Base-by-base conservation (phyloP, 2,888 invertebrate genomes). In the Anagyrus pseudococci region DNA sequence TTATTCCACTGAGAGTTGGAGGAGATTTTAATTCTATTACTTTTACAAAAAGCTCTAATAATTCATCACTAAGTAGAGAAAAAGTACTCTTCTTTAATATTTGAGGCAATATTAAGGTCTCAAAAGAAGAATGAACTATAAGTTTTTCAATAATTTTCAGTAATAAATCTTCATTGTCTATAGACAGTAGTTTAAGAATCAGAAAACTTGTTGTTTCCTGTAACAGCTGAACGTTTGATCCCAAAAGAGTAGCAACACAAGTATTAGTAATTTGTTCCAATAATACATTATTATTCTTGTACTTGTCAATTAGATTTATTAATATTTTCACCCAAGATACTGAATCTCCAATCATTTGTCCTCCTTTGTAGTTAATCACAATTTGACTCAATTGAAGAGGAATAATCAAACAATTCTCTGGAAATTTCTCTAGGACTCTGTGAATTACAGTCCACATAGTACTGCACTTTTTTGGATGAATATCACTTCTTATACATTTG, bases 121-220 rank as follows among this genome's bases (percentile, higher is more conserved):
- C 92, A 77, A 92, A 92, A 54, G 88, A 87, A 0, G 88, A 84
- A 73, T 89, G 89, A 33, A 84, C 78, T 40, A 86, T 83, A 3
- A 92, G 85, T 77, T 87, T 85, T 71, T 87, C 85, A 2, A 91
- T 85, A 73, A 91, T 88, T 59, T 85, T 83, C 53, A 89, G 84
- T 33, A 89, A 82, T 19, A 89, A 83, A 33, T 82, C 80, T 49
- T 84, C 83, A 58, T 86, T 83, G 8, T 85, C 82, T 13, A 89
- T 76, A 13, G 83, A 83, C 29, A 92, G 76, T 23, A 89, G 81
- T 67, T 88, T 88, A 71, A 86, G 85, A 0, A 89, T 85, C 56
- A 93, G 81, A n/a, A 86, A 84, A 37, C 88, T 88, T 0, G 90
- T 87, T 74, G 89, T 87, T 75, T 93, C 88, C 80, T 93, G 93